Base-by-base conservation (phyloP, 2,113 vertebrate species). In the Lasiurus cinereus region DNA sequence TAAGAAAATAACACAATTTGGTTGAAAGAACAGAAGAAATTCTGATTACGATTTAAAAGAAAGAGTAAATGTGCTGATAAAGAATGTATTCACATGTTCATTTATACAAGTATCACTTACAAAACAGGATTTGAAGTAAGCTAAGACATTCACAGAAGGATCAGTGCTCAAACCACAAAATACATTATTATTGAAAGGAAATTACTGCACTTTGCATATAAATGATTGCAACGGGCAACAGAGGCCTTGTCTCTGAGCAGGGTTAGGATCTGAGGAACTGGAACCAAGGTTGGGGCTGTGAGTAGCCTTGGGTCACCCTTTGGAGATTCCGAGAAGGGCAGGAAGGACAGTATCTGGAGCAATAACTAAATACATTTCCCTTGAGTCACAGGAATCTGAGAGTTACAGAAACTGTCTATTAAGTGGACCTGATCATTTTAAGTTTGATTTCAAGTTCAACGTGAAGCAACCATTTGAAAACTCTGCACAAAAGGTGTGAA, bases 11-110 rank as follows among this genome's bases (percentile, higher is more conserved):
- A 62, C 24, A 62, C 29, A 83, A 67, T 46, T 52, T 80, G 9
- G 19, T 64, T 59, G 22, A 85, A 88, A 46, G n/a, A 69, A 88
- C 54, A 74, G 52, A 84, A 92, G 77, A 36, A 43, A 27, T 76
- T 91, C 33, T 79, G n/a, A 69, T 46, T 15, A 67, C 33, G 14
- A 88, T 82, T 52, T 29, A 22, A 33, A 84, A n/a, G 54, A 66
- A 27, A 22, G 29, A 9, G 52, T 7, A 64, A 62, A 52, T n/a
- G 31, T 29, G 10, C 24, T 36, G 59, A 62, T 50, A 24, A 89
- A 78, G 64, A 89, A 62, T 94, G 85, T 94, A 43, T 22, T 56
- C 36, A 43, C 24, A 36, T 59, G 56, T 72, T 77, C 29, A 33
- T 85, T 77, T 93, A 72, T 29, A 82, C 22, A 89, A 50, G 6